Base-by-base conservation (phyloP, 2,113 vertebrate species). In the Stercorarius parasiticus region DNA sequence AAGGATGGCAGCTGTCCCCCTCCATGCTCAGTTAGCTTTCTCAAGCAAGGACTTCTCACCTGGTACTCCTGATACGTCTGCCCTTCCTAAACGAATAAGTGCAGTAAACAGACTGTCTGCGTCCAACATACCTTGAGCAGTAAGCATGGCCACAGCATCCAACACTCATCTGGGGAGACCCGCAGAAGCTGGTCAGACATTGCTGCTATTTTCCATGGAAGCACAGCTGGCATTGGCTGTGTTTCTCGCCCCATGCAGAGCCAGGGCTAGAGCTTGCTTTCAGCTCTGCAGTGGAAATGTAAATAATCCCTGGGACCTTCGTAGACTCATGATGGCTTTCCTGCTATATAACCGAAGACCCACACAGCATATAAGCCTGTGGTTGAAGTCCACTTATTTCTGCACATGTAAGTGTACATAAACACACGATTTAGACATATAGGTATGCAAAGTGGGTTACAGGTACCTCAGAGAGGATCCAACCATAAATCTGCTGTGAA, bases 21-120 rank as follows among this genome's bases (percentile, higher is more conserved):
- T 70, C 50, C 55, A 20, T 3, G 34, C 50, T n/a, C 0, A 6
- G 15, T 34, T 90, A 0, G 0, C 32, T 30, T 69, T 73, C 56
- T 86, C 53, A 66, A 87, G 66, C 30, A 43, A 61, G 36, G 72
- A 26, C 34, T 52, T 53, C 64, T 43, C 43, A 71, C 14, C 13
- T 18, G 25, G 8, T 59, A 76, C 47, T n/a, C 22, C 56, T 72
- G 74, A 38, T 25, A 52, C 3, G 8, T 45, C 17, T 1, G 1
- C 25, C 29, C 38, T 40, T 47, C 38, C 55, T 76, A 77, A 77
- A 47, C 0, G 1, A 53, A 23, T 0, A 2, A 55, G 50, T 59
- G 45, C 50, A 71, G 65, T 50, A 47, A 72, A 32, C 15, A 65
- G 40, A 10, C 65, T 29, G 10, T 29, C 36, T 82, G 61, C 38